Conservation (phyloP, 2,113 vertebrate genomes). For the Actenoides lindsayi region DNA sequence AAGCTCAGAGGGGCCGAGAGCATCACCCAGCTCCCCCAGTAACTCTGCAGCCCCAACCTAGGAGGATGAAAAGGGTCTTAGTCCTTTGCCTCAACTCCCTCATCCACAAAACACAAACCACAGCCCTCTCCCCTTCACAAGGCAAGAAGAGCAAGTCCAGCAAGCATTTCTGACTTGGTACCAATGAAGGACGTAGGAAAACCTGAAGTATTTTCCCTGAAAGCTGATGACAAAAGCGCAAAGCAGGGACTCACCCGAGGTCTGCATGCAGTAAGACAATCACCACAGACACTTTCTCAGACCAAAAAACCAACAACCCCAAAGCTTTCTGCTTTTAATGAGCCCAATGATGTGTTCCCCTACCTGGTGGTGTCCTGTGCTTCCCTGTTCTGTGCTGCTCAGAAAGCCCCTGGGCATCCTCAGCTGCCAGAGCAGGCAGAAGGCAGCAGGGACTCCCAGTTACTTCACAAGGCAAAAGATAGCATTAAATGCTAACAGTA, state of each 20-base stretch:
- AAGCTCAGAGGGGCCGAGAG: not conserved
- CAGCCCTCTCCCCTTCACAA: not conserved
- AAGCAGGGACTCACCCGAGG: not conserved
- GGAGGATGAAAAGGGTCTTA: not conserved
- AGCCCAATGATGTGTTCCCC: not conserved
- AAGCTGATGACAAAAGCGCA: not conserved
- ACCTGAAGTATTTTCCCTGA: not conserved
- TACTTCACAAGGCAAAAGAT: not conserved
- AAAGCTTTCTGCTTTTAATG: not conserved
- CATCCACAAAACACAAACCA: not conserved
- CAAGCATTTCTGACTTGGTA: too few relatives aligned
- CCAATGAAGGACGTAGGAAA: not conserved
- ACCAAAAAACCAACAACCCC: too few relatives aligned
- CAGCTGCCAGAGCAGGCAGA: not conserved
- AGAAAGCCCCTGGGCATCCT: not conserved
- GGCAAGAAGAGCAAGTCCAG: not conserved
- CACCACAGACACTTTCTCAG: not conserved
- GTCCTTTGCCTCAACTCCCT: not conserved
- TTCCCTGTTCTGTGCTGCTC: not conserved
- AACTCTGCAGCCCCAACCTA: not conserved
- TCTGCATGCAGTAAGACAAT: not conserved
- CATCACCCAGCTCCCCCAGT: not conserved
- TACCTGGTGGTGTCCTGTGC: not conserved
- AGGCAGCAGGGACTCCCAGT: not conserved
- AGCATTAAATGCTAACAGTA: not conserved